Percentiles rank a stretch among this genome's conserved stretches.
These are phyloP conservation scores for Epicampocera succincta DNA, from an alignment of 2,888 invertebrate genomes.

Conservation along the genomic window DNA sequence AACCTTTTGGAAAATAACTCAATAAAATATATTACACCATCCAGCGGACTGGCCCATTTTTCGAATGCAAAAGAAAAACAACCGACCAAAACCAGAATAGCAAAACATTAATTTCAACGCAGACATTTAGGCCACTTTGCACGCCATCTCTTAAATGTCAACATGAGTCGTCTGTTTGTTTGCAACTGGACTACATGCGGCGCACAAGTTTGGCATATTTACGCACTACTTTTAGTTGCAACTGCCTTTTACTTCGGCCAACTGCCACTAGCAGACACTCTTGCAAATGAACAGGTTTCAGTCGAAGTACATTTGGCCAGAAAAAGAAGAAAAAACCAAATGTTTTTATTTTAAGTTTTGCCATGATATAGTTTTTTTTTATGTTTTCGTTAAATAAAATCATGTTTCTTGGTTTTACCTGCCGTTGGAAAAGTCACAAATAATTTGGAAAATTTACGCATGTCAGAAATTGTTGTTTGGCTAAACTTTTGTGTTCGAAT, in stretches of 20 bases:
- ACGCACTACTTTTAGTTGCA: conserved; percentile 58
- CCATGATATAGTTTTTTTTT: not conserved
- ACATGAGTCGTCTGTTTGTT: conserved; percentile 47
- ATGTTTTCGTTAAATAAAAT: conserved; percentile 27
- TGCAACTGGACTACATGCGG: conserved; percentile 20
- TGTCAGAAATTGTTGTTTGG: conserved; percentile 23
- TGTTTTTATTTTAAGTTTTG: conserved; percentile 12
- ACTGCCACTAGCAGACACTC: conserved; percentile 44
- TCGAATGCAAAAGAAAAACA: conserved; percentile 4
- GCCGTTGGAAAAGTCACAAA: conserved; percentile 8
- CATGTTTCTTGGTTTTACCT: conserved; percentile 35
- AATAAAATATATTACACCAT: conserved; percentile 30
- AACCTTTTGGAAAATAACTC: conserved; percentile 36
- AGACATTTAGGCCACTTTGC: conserved; percentile 43
- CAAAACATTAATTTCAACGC: conserved; percentile 44
- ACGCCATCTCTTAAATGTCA: conserved; percentile 57
- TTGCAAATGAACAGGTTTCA: conserved; percentile 51
- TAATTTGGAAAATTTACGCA: conserved; percentile 39
- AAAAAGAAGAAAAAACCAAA: no score
- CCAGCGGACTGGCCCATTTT: conserved; percentile 48
- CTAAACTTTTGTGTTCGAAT: conserved; percentile 24
- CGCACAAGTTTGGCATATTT: conserved; percentile 5
- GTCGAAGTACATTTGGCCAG: conserved; percentile 30
- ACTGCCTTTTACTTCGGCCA: conserved; percentile 61
- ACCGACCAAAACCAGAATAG: conserved; percentile 2